Evolutionary conservation across 1,140 invertebrate species (phyloP), one percentile per base, ranked within the genome.

Genomic region (Luehdorfia chinensis): DNA sequence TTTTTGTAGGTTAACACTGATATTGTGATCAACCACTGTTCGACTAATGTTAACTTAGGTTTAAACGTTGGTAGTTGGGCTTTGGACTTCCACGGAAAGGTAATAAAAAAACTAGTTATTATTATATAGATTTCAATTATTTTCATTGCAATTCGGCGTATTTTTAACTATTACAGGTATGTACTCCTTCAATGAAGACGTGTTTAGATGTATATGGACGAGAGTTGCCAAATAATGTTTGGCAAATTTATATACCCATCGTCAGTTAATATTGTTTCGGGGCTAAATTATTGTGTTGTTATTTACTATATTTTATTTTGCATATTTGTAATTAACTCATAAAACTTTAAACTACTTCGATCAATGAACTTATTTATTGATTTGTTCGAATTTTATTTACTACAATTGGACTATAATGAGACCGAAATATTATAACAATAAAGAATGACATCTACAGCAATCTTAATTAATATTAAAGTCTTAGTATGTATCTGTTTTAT

Each of bases 31-130:
- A 85, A 84, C 55, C 79, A 85, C 50, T 85, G 75, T 56, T 67
- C 75, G 16, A 85, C 81, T 1, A 85, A 85, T 68, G 45, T 71
- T 15, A 84, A 85, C 63, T 65, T 85, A 45, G 79, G 75, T 12
- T 50, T 83, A 11, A 73, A 74, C 32, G 15, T 70, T 21, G 60
- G 70, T 1, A 59, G 54, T 37, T 79, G 73, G 75, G 50, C 55
- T 15, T 65, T 75, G 66, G 80, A 75, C 33, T 83, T 83, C 56
- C 67, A 74, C 56, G 78, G 78, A 59, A 83, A 75, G 59, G 80
- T 85, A 52, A 62, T 54, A 59, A 48, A 11, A 43, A 19, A 27
- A 53, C 18, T 44, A 25, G 36, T 21, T 34, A 8, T 37, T 28
- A 16, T 25, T 9, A 23, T 27, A 8, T 49, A 34, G 31, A 21